Percentiles rank a stretch among this genome's conserved stretches.
Evolutionary conservation across 1,140 invertebrate genomes (phyloP).

Genomic region (Anastatus disparis): DNA sequence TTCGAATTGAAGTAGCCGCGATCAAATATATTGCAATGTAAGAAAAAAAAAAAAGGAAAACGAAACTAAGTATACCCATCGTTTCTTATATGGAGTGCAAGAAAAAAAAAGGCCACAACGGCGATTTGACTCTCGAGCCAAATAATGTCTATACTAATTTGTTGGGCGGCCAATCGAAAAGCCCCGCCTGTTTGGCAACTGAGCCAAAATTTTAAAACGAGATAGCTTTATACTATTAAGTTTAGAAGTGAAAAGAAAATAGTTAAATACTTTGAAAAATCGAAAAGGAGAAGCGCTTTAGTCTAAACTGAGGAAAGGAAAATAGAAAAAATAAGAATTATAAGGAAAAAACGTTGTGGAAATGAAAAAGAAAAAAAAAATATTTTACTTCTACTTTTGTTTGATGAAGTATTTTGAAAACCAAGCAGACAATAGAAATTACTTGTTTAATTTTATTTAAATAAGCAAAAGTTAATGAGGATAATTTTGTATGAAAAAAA

Average conservation of each 20-base stretch:
- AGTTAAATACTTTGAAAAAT: background rate
- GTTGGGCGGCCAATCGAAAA: slow-evolving; percentile 49
- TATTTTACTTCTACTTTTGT: too few relatives aligned
- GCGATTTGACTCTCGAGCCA: slow-evolving; percentile 11
- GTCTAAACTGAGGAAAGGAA: background rate
- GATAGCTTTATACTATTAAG: background rate
- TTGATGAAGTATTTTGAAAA: too few relatives aligned
- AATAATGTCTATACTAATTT: slow-evolving; percentile 54
- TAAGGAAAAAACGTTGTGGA: background rate
- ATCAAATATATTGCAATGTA: background rate
- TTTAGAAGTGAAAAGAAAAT: too few relatives aligned
- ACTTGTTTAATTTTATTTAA: too few relatives aligned
- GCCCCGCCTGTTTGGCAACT: slow-evolving; percentile 49
- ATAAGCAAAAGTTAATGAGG: too few relatives aligned
- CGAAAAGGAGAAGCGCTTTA: background rate
- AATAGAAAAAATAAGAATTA: background rate
- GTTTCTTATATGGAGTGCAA: background rate
- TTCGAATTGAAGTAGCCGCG: background rate
- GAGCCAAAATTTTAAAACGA: slow-evolving; percentile 43
- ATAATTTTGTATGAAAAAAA: too few relatives aligned
- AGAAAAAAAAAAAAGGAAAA: background rate
- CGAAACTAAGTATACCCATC: background rate
- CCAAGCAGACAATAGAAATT: too few relatives aligned
- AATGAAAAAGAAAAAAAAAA: background rate
- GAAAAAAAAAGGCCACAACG: background rate